A percentile compares a stretch with the other conserved stretches of the same genome.
phyloP scores from a whole-genome alignment of 2,113 vertebrate species.

The Lipophrys pholis region DNA sequence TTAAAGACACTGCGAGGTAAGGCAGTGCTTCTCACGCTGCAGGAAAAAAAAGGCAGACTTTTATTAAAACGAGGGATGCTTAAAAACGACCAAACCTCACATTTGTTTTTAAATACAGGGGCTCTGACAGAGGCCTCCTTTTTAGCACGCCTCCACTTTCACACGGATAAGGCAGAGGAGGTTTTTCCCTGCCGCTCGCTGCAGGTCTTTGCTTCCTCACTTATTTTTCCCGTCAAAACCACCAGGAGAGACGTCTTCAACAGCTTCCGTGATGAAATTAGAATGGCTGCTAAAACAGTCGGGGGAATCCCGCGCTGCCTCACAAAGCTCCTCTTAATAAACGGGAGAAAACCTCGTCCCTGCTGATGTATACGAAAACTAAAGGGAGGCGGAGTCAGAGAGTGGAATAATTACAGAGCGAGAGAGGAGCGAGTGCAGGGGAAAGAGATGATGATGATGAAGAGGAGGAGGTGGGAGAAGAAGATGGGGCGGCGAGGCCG shows the following conservation, averaged over 20 bases:
- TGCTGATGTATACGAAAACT: neutral
- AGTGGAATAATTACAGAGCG: conserved; percentile 23
- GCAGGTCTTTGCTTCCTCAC: conserved; percentile 37
- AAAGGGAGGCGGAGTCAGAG: conserved; percentile 20
- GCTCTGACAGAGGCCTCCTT: neutral
- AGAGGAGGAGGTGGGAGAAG: conserved; percentile 21
- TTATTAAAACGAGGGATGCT: too few species aligned
- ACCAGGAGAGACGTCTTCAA: conserved; percentile 46
- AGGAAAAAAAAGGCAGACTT: too few species aligned
- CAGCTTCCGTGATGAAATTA: conserved; percentile 47
- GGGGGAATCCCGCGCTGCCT: conserved; percentile 42
- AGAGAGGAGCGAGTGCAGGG: conserved; percentile 6
- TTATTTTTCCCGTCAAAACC: conserved; percentile 56
- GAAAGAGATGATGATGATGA: conserved; percentile 27
- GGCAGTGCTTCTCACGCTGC: too few species aligned
- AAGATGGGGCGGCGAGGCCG: conserved; percentile 23
- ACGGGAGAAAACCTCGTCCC: neutral
- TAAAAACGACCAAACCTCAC: neutral
- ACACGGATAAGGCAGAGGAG: conserved; percentile 20
- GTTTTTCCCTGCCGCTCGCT: conserved; percentile 19
- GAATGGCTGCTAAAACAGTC: conserved; percentile 46
- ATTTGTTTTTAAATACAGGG: neutral
- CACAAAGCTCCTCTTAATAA: conserved; percentile 28
- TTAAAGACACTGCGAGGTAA: too few species aligned
- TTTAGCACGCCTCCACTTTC: neutral